Conservation (phyloP, 2,113 vertebrate genomes). For the Tichodroma muraria region DNA sequence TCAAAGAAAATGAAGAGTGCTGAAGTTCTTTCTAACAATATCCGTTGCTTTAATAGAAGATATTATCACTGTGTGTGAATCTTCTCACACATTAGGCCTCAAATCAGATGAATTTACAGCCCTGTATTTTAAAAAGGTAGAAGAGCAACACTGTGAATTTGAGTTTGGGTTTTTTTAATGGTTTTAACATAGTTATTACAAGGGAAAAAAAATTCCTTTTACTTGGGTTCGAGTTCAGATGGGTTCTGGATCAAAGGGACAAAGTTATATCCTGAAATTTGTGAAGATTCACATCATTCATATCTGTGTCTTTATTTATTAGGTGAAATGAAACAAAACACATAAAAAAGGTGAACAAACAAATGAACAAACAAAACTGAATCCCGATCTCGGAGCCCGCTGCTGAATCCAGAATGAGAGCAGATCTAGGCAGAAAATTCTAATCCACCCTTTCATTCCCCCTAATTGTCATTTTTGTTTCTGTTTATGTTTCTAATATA, state of each 20-base stretch:
- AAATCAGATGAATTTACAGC: not conserved
- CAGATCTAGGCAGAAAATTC: not conserved
- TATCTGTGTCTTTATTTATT: not conserved
- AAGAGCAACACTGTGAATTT: not conserved
- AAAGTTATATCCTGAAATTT: conserved; percentile 4
- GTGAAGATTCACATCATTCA: not conserved
- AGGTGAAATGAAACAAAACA: not conserved
- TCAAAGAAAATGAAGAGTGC: conserved; percentile 12
- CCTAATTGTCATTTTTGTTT: not conserved
- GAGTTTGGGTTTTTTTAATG: not conserved
- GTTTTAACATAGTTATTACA: not conserved
- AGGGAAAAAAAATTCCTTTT: not conserved
- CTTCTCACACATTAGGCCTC: not conserved
- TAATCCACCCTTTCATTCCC: not conserved
- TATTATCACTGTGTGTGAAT: conserved; percentile 35
- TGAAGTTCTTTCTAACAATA: conserved; percentile 34
- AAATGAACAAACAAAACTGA: not conserved
- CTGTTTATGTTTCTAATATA: not conserved
- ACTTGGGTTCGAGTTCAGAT: not conserved
- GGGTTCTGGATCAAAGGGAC: not conserved
- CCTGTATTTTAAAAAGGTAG: not conserved
- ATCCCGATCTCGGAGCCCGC: not conserved
- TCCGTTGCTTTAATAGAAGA: conserved; percentile 43
- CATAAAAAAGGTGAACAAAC: not conserved
- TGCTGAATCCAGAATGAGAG: not conserved